Evolutionary conservation across 2,113 vertebrate species (phyloP), one percentile per base, ranked within the genome.

Genomic region (Lophius piscatorius): DNA sequence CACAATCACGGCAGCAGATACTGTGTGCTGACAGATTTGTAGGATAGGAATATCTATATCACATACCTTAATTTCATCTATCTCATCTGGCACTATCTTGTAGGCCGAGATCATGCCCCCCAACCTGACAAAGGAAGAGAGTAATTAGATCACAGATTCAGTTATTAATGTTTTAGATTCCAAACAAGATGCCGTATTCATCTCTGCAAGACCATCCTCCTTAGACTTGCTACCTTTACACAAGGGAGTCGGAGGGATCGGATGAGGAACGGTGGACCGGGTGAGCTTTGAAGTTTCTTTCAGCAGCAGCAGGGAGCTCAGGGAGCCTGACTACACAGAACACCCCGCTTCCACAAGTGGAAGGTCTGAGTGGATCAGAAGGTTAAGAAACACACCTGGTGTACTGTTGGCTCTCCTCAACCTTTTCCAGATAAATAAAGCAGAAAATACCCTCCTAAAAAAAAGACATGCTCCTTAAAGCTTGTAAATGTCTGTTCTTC

Each of bases 81-180:
- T 94, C 92, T 99, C 97, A 3, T 98, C 97, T 57, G 97, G 97
- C 74, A 99, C 97, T 87, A 99, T 98, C 92, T 99, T 99, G 91
- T 98, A 99, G 66, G 96, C 97, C 55, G 94, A 92, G 88, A 99
- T 92, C 90, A 94, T 98, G 75, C 97, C 97, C 82, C 97, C 97
- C 90, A 99, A 92, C 89, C 97, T 99, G 91, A 86, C 92, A 92
- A 82, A 87, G 24, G n/a, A 35, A 56, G 89, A 78, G 26, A 63
- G 14, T 34, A 13, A 42, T 60, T 59, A 42, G 35, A 59, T 65
- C 14, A 52, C 20, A 51, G 17, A 28, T 26, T 26, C 20, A 29
- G 11, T 51, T 40, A 60, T 56, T 35, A 18, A 46, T 2, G 16
- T 31, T 4, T 50, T 18, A 34, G 2, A 64, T 55, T 23, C 4